Percentiles rank a stretch among this genome's conserved stretches.
Evolutionary conservation across 2,888 invertebrate genomes (phyloP).

Genomic region (Trichogramma dendrolimi): DNA sequence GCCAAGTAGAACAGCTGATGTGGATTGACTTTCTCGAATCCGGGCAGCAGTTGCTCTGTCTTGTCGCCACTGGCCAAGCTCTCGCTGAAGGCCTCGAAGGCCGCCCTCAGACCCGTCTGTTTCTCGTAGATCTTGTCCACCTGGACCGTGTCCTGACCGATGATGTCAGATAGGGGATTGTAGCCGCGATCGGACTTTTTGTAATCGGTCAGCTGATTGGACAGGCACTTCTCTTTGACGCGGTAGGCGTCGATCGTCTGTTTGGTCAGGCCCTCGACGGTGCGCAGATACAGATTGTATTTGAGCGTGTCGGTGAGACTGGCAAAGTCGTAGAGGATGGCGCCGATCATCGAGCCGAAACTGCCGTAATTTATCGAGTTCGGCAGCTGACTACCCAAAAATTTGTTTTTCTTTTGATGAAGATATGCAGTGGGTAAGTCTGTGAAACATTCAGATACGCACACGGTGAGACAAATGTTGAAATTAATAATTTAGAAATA

Average conservation of each 20-base stretch:
- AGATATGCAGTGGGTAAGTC: constrained; percentile 22
- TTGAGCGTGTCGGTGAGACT: constrained; percentile 25
- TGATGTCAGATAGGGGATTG: constrained; percentile 4
- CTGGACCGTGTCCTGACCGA: constrained; percentile 22
- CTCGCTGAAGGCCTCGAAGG: constrained; percentile 22
- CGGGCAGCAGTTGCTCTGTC: constrained; percentile 11
- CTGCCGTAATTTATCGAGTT: constrained; percentile 24
- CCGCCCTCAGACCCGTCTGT: constrained; percentile 18
- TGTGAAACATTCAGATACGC: neutral
- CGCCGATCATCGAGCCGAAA: constrained; percentile 25
- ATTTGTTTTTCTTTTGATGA: constrained; percentile 22
- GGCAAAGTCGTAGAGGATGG: constrained; percentile 25
- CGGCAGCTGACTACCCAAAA: constrained; percentile 7
- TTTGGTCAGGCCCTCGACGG: constrained; percentile 17
- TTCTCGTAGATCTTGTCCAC: constrained; percentile 27
- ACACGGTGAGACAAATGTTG: neutral
- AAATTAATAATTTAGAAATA: neutral
- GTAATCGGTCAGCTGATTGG: constrained; percentile 21
- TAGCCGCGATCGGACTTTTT: constrained; percentile 11
- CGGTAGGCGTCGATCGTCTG: constrained; percentile 23
- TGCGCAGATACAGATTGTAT: constrained; percentile 21
- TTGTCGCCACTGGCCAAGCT: neutral
- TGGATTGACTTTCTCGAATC: constrained; percentile 17
- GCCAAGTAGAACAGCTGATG: constrained; percentile 23
- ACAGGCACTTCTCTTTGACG: constrained; percentile 23